Evolutionary conservation across 2,888 invertebrate species (phyloP).

Genomic region (Hemaris fuciformis): DNA sequence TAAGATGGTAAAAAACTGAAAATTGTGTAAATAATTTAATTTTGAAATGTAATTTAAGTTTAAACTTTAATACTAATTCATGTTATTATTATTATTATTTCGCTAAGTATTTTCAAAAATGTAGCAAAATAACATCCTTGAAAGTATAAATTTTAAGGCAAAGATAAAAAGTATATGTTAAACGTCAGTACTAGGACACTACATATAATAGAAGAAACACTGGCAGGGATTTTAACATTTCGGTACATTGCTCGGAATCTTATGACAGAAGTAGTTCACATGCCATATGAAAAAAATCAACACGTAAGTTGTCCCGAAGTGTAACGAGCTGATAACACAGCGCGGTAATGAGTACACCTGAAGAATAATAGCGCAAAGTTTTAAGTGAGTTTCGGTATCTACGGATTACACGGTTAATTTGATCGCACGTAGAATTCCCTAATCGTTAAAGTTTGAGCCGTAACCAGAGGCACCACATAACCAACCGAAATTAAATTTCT

Average conservation of each 20-base stretch:
- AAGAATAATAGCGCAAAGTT: slow-evolving; percentile 41
- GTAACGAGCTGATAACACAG: slow-evolving; percentile 33
- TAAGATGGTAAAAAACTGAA: no score
- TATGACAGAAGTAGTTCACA: neutral
- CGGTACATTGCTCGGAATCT: neutral
- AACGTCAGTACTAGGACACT: neutral
- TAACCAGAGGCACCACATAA: neutral
- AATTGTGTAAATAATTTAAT: no score
- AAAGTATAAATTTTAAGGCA: no score
- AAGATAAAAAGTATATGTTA: neutral
- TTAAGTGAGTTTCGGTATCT: slow-evolving; percentile 41
- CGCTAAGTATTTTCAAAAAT: no score
- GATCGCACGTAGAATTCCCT: slow-evolving; percentile 37
- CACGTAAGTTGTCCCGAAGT: slow-evolving; percentile 25
- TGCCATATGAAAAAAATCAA: slow-evolving; percentile 19
- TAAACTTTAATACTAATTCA: no score
- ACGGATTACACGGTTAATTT: slow-evolving; percentile 45
- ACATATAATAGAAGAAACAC: neutral
- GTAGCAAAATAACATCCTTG: no score
- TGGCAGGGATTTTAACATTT: neutral
- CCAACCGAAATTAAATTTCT: slow-evolving; percentile 9
- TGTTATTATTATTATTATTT: no score
- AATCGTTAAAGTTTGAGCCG: slow-evolving; percentile 27
- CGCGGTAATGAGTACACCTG: slow-evolving; percentile 23
- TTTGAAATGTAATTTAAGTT: no score